Percentiles rank a stretch among this genome's conserved stretches.
phyloP scores from a whole-genome alignment of 37 sponge, comb jelly and placozoan genomes.

The Ianthella basta region DNA sequence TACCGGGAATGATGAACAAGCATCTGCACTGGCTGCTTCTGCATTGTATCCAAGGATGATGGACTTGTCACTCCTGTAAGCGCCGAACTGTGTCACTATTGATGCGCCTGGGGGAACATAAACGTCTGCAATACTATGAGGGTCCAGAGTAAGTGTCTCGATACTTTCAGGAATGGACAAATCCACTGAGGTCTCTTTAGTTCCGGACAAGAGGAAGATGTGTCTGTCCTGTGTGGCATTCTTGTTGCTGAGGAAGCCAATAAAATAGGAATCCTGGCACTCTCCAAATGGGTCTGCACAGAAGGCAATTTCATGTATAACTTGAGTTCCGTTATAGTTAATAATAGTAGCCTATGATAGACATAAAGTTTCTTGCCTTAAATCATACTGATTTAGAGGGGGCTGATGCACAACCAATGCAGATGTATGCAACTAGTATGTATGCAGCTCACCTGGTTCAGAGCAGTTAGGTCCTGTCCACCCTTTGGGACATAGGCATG shows the following conservation, averaged over 20 bases:
- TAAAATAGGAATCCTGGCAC: constrained; percentile 16
- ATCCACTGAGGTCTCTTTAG: not conserved
- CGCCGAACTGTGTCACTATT: not conserved
- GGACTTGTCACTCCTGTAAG: not conserved
- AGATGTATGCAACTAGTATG: not conserved
- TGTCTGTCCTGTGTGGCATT: not conserved
- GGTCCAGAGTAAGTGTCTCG: not conserved
- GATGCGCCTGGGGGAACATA: not conserved
- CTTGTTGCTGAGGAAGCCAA: constrained; percentile 15
- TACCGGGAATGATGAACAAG: not conserved
- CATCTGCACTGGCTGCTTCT: not conserved
- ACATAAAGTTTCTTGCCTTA: not conserved
- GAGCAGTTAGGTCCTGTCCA: constrained; percentile 19
- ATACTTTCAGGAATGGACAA: not conserved
- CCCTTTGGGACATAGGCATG: constrained; percentile 22
- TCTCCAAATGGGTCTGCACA: not conserved
- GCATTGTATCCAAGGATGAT: constrained; percentile 1
- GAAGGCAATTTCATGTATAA: too few species aligned
- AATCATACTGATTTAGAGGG: not conserved
- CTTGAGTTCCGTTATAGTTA: not conserved
- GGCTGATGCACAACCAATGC: not conserved
- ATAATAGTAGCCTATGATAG: not conserved
- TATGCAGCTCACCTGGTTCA: constrained; percentile 1
- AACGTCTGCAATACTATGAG: not conserved
- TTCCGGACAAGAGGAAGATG: not conserved